Base-by-base conservation (phyloP, 2,888 invertebrate species). In the Trachelus stipa region DNA sequence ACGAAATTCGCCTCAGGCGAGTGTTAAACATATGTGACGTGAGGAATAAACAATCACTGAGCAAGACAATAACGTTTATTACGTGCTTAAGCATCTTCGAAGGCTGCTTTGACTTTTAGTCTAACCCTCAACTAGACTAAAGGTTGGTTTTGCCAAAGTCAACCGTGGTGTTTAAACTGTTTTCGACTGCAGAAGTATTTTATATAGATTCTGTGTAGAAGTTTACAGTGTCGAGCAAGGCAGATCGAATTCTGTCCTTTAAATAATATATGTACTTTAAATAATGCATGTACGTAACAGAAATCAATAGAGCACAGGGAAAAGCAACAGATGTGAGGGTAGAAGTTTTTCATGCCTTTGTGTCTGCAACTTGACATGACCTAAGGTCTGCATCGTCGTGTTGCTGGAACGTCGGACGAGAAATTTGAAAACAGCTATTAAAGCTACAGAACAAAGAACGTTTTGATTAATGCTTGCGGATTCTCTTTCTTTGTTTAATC, bases 241-340 rank as follows among this genome's bases (percentile, higher is more conserved):
- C 68, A 75, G 35, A 68, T 78, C 74, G 71, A 69, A n/a, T 34
- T 37, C 30, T 35, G n/a, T 35, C 30, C 31, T 11, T 35, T 81
- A 69, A 81, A 81, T 81, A 81, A 78, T 79, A 73, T 37, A 80
- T 34, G 73, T 15, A 73, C 40, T 12, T 35, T 81, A 69, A 81
- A 81, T 81, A 81, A 78, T 78, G 75, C 34, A 80, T 35, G 73
- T n/a, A 73, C 40, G 40, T 73, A n/a, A 31, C 23, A 34, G 68
- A 56, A 77, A 76, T 56, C 73, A 68, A 31, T 69, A 76, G 69
- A 73, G 34, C 40, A 30, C 34, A 69, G 75, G 81, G 80, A 81
- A 80, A 78, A 15, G 37, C 74, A 73, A 75, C 81, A 80, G 78
- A 74, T 80, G 80, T 30, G 76, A 56, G 23, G 34, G 56, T 23